These are phyloP conservation scores for Chrysolina americana DNA, from an alignment of 2,888 invertebrate genomes.

Conservation along the genomic window DNA sequence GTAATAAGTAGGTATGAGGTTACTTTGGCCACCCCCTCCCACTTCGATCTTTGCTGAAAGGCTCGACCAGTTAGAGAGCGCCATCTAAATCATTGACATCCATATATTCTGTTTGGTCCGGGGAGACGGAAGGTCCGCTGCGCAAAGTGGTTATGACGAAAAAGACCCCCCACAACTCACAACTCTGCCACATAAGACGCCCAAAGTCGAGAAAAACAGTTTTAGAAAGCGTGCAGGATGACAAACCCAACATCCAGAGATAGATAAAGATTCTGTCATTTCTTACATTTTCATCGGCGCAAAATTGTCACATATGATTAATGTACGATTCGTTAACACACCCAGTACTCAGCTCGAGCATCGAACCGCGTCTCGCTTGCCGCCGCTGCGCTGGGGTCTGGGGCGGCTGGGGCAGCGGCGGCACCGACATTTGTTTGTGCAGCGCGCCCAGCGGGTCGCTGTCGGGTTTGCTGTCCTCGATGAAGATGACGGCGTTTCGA, in stretches of 20 bases:
- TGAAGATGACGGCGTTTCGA: slow-evolving; percentile 72
- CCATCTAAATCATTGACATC: no score
- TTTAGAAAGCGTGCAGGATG: slow-evolving; percentile 44
- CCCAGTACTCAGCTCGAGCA: slow-evolving; percentile 84
- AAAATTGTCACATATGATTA: slow-evolving; percentile 55
- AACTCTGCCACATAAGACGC: background rate
- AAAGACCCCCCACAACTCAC: no score
- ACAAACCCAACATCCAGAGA: slow-evolving; percentile 47
- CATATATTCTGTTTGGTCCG: no score
- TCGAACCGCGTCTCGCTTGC: slow-evolving; percentile 83
- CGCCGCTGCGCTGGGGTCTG: slow-evolving; percentile 77
- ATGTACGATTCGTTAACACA: slow-evolving; percentile 68
- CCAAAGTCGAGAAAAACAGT: slow-evolving; percentile 11
- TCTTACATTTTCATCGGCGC: slow-evolving; percentile 53
- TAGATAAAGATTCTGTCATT: slow-evolving; percentile 41
- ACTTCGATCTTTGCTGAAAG: no score
- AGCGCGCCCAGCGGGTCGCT: slow-evolving; percentile 67
- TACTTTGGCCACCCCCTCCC: no score
- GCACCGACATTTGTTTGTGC: slow-evolving; percentile 64
- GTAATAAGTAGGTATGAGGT: no score
- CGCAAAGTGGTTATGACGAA: no score
- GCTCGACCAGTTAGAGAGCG: no score
- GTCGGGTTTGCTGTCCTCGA: slow-evolving; percentile 70
- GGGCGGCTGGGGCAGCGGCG: slow-evolving; percentile 69
- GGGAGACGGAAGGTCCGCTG: no score